Evolutionary conservation across 2,113 vertebrate species (phyloP).

Genomic region (Callopanchax toddi): DNA sequence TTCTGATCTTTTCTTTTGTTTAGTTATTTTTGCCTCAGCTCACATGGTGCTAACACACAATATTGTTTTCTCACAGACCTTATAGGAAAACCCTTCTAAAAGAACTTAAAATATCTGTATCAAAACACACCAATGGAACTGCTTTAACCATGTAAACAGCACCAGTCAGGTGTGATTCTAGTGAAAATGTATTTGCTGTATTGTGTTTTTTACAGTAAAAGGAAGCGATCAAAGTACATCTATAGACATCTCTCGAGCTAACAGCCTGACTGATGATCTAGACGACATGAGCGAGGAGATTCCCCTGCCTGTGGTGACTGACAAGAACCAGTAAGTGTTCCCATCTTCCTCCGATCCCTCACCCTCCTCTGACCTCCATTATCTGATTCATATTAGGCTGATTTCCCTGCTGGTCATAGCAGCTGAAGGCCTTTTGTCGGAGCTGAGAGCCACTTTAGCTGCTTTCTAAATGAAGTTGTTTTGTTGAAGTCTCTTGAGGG

Average conservation of each 20-base stretch:
- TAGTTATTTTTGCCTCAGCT: neutral
- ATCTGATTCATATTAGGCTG: conserved; percentile 43
- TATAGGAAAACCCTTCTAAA: neutral
- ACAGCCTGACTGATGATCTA: conserved; percentile 84
- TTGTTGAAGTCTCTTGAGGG: conserved; percentile 66
- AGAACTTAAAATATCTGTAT: neutral
- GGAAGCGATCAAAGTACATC: conserved; percentile 70
- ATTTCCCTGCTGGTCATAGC: conserved; percentile 41
- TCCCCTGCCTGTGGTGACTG: conserved; percentile 69
- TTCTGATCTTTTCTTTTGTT: conserved; percentile 14
- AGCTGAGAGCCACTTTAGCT: conserved; percentile 48
- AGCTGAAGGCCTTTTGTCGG: conserved; percentile 53
- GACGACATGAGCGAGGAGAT: conserved; percentile 81
- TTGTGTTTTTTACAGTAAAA: conserved; percentile 65
- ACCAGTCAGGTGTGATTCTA: neutral
- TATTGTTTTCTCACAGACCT: neutral
- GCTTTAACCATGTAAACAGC: neutral
- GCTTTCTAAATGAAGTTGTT: conserved; percentile 64
- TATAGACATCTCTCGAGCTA: conserved; percentile 79
- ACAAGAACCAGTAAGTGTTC: conserved; percentile 81
- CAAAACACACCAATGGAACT: neutral
- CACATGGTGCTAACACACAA: neutral
- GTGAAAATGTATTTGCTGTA: neutral
- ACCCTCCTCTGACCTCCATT: conserved; percentile 48
- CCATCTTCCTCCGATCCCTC: conserved; percentile 42